These are phyloP conservation scores for Carapus acus DNA, from an alignment of 2,797 vertebrate species.

Conservation along the genomic window DNA sequence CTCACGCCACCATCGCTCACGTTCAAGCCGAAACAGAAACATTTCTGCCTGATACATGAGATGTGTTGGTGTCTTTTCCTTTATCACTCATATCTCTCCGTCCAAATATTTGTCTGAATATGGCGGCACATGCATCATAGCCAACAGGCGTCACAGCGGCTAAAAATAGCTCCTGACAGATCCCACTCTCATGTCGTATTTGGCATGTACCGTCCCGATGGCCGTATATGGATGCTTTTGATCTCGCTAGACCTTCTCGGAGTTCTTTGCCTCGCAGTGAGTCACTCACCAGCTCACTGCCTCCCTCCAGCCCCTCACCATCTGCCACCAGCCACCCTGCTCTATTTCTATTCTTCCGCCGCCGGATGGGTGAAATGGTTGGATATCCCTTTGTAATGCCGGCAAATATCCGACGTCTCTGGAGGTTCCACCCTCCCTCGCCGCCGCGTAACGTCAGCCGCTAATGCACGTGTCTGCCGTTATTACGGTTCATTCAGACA, in stretches of 20 bases:
- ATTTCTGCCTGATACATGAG: neutral
- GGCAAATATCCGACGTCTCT: conserved; percentile 18
- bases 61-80: neutral
- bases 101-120: conserved; percentile 25
- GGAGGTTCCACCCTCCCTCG: conserved; percentile 6
- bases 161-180: conserved; percentile 52
- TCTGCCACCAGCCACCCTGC: conserved; percentile 23
- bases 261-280: conserved; percentile 55
- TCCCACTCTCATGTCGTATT: conserved; percentile 55
- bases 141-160: conserved; percentile 42
- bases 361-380: conserved; percentile 4
- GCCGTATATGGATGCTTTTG: conserved; percentile 41
- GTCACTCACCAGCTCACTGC: conserved; percentile 44
- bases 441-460: conserved; percentile 23
- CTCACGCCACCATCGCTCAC: neutral
- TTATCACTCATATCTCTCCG: no score
- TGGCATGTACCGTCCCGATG: conserved; percentile 40
- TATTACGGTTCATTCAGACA: neutral
- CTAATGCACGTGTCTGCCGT: conserved; percentile 23
- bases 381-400: conserved; percentile 7
- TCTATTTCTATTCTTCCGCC: conserved; percentile 45
- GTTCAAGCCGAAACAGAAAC: neutral
- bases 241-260: conserved; percentile 52
- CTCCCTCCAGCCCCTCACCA: conserved; percentile 26
- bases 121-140: conserved; percentile 41